Percentiles rank a stretch among this genome's conserved stretches.
Conservation (phyloP, 2,797 vertebrate genomes). For the Erpetoichthys calabaricus region DNA sequence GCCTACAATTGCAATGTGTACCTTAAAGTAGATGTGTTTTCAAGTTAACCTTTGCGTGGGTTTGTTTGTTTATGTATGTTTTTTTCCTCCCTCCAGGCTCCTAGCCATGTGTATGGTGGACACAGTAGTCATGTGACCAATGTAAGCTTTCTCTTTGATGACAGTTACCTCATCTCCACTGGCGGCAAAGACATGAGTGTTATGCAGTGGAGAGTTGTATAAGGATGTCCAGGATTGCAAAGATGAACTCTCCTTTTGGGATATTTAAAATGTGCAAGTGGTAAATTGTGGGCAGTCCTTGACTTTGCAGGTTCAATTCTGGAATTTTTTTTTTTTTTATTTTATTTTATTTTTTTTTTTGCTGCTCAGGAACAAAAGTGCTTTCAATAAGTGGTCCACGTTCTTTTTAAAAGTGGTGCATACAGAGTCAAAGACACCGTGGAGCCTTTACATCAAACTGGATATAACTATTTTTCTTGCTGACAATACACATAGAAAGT, state of each 20-base stretch:
- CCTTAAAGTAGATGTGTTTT: too few species aligned
- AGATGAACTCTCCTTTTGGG: too few species aligned
- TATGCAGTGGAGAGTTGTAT: conserved; percentile 93
- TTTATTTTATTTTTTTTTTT: conserved; percentile 41
- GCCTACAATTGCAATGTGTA: too few species aligned
- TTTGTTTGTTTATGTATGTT: background rate
- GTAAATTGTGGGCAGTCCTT: too few species aligned
- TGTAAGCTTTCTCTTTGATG: conserved; percentile 77
- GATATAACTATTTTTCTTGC: background rate
- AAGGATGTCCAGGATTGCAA: conserved; percentile 22
- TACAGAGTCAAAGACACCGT: conserved; percentile 10
- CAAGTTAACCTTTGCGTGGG: background rate
- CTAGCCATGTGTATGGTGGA: conserved; percentile 75
- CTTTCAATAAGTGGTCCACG: too few species aligned
- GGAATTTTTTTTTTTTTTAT: conserved; percentile 19
- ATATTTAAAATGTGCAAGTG: too few species aligned
- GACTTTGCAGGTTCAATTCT: too few species aligned
- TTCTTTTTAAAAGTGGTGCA: conserved; percentile 7
- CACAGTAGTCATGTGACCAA: conserved; percentile 98
- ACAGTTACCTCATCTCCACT: conserved; percentile 86
- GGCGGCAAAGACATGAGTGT: conserved; percentile 95
- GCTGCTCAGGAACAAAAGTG: conserved; percentile 49
- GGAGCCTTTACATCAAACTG: conserved; percentile 8
- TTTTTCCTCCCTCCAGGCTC: conserved; percentile 54
- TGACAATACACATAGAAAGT: background rate